A percentile compares a stretch with the other conserved stretches of the same genome.
Conservation (phyloP, 2,113 vertebrate genomes). For the Ictidomys tridecemlineatus region DNA sequence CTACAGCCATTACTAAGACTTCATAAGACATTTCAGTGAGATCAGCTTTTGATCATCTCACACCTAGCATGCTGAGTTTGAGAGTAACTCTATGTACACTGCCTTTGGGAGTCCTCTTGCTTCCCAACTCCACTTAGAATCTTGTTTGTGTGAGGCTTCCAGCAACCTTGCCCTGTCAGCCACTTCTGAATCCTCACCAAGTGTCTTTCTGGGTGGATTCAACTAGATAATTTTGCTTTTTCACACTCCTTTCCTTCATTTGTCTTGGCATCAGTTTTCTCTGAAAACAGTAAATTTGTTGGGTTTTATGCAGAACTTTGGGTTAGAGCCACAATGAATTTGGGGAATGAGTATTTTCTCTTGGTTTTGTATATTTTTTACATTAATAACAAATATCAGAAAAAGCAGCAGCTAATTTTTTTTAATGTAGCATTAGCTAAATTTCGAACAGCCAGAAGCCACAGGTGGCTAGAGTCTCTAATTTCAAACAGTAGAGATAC, state of each 20-base stretch:
- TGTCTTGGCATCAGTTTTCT: conserved; percentile 66
- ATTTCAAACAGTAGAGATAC: neutral
- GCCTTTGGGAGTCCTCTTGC: conserved; percentile 5
- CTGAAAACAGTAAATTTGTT: conserved; percentile 75
- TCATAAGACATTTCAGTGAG: conserved; percentile 11
- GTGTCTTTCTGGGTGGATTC: neutral
- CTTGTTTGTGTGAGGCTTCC: neutral
- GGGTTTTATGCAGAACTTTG: conserved; percentile 70
- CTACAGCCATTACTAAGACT: neutral
- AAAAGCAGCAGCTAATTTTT: conserved; percentile 77
- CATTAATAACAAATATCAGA: conserved; percentile 85
- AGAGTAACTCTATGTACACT: conserved; percentile 64
- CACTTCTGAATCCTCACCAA: neutral
- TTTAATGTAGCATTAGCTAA: neutral
- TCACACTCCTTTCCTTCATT: conserved; percentile 13
- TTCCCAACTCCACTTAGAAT: neutral
- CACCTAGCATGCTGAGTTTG: neutral
- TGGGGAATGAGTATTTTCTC: conserved; percentile 75
- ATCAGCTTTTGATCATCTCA: conserved; percentile 34
- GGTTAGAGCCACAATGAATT: conserved; percentile 73
- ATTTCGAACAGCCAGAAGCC: conserved; percentile 30
- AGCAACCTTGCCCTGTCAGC: neutral
- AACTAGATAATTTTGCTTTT: neutral
- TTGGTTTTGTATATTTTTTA: conserved; percentile 85
- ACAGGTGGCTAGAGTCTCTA: neutral